phyloP scores from a whole-genome alignment of 2,113 vertebrate species.

The Sardina pilchardus region DNA sequence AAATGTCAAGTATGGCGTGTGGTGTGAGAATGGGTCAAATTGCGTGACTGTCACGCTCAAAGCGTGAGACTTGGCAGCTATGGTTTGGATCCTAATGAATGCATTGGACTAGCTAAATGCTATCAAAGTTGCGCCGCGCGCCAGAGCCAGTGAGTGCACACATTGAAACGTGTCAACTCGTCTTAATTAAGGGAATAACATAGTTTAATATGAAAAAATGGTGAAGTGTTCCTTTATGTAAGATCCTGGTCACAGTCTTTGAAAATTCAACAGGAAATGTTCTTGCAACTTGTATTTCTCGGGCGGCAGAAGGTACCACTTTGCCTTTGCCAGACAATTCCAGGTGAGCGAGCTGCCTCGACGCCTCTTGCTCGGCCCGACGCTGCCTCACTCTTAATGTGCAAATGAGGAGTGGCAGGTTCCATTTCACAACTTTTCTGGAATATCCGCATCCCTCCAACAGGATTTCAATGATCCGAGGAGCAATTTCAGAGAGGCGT shows the following conservation, averaged over 20 bases:
- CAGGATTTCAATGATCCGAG: constrained; percentile 35
- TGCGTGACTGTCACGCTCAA: no score
- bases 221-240: no score
- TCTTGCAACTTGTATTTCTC: background rate
- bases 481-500: constrained; percentile 22
- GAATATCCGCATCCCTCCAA: constrained; percentile 35
- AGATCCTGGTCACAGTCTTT: background rate
- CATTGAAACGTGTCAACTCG: no score
- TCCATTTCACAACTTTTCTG: constrained; percentile 40
- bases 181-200: no score
- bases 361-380: background rate
- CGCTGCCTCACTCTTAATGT: constrained; percentile 7
- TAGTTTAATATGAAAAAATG: no score
- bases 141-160: no score
- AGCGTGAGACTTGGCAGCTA: no score
- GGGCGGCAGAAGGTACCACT: background rate
- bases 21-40: no score
- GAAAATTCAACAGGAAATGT: background rate
- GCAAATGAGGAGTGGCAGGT: constrained; percentile 46
- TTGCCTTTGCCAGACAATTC: background rate
- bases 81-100: no score
- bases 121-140: no score
- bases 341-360: background rate
- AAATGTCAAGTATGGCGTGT: no score
- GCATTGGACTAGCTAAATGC: no score